Evolutionary conservation across 2,888 invertebrate genomes (phyloP).

Genomic region (Pimpla rufipes): DNA sequence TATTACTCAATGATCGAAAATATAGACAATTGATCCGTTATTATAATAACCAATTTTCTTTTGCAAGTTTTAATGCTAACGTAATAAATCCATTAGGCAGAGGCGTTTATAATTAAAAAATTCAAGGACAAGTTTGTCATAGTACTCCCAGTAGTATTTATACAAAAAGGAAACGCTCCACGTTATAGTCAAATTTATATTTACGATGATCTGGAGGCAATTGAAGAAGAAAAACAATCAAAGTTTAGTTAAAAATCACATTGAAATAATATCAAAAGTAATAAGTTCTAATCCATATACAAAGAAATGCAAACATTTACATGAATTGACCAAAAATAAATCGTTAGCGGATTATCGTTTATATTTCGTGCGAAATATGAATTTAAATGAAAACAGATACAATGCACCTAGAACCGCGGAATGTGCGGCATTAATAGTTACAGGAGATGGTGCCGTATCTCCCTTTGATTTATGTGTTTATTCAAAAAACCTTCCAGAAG

Average conservation of each 20-base stretch:
- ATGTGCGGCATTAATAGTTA: constrained; percentile 53
- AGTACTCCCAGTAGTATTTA: constrained; percentile 9
- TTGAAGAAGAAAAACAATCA: background rate
- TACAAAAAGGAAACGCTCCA: constrained; percentile 17
- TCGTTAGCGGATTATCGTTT: constrained; percentile 14
- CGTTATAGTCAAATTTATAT: constrained; percentile 43
- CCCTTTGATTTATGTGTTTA: constrained; percentile 48
- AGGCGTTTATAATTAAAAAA: constrained; percentile 63
- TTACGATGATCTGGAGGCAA: constrained; percentile 28
- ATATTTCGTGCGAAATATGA: background rate
- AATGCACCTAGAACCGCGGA: constrained; percentile 43
- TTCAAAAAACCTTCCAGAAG: constrained; percentile 13
- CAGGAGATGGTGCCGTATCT: background rate
- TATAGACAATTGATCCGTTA: constrained; percentile 51
- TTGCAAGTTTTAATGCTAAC: constrained; percentile 61
- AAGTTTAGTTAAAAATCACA: background rate
- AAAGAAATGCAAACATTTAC: constrained; percentile 16
- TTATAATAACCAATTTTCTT: constrained; percentile 61
- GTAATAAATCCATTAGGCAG: constrained; percentile 26
- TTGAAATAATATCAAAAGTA: constrained; percentile 3
- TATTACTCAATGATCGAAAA: background rate
- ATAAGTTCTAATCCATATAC: constrained; percentile 5
- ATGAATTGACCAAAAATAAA: constrained; percentile 5
- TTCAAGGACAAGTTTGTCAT: constrained; percentile 26
- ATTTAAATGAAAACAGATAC: constrained; percentile 25